These are phyloP conservation scores for Vicugna pacos DNA, from an alignment of 2,113 vertebrate species.

Conservation along the genomic window DNA sequence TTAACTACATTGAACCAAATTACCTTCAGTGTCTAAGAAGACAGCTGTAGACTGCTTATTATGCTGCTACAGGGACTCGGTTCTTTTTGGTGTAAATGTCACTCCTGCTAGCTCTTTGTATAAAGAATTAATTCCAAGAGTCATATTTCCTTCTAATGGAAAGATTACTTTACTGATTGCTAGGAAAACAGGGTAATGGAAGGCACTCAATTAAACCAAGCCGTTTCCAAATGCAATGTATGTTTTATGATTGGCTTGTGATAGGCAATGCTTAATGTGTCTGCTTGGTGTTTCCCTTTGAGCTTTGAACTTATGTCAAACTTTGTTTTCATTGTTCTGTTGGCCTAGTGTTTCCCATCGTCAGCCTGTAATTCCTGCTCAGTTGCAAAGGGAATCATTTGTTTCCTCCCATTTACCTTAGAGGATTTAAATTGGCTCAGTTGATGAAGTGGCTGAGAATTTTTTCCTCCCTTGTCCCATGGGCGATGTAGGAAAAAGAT, in stretches of 20 bases:
- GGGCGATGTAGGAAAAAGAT: constrained; percentile 76
- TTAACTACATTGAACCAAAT: constrained; percentile 85
- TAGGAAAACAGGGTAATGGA: constrained; percentile 84
- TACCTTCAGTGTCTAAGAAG: constrained; percentile 83
- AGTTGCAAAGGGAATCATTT: constrained; percentile 65
- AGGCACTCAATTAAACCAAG: constrained; percentile 84
- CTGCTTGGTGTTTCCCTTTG: constrained; percentile 75
- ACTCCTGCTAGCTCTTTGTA: constrained; percentile 87
- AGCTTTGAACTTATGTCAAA: constrained; percentile 79
- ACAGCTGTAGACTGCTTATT: constrained; percentile 85
- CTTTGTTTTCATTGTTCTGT: constrained; percentile 72
- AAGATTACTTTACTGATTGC: constrained; percentile 86
- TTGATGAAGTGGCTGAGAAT: constrained; percentile 56
- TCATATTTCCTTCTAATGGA: constrained; percentile 87
- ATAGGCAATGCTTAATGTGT: constrained; percentile 85
- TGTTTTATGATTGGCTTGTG: constrained; percentile 86
- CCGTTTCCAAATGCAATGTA: constrained; percentile 86
- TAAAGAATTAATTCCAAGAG: constrained; percentile 89
- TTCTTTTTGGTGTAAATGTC: constrained; percentile 87
- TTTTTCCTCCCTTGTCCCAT: constrained; percentile 68
- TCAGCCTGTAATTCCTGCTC: constrained; percentile 74
- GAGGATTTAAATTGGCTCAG: neutral
- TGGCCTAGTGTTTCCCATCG: constrained; percentile 50
- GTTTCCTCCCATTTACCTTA: constrained; percentile 68
- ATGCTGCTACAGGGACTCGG: constrained; percentile 83